A percentile compares a stretch with the other conserved stretches of the same genome.
These are phyloP conservation scores for Lagodon rhomboides DNA, from an alignment of 2,797 vertebrate species.

Conservation along the genomic window DNA sequence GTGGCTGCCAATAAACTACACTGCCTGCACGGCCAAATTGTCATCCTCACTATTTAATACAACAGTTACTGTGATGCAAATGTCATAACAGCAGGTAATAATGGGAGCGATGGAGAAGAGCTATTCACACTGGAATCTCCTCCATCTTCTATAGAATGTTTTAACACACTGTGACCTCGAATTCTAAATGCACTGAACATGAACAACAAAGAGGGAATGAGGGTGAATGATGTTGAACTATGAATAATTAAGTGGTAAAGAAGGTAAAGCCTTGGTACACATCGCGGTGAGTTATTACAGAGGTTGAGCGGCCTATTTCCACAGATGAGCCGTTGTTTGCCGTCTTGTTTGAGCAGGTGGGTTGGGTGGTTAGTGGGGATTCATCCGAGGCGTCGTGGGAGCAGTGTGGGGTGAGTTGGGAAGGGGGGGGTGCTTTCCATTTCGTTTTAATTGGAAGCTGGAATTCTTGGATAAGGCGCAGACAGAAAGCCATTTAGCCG, in stretches of 20 bases:
- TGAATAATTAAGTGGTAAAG: constrained; percentile 69
- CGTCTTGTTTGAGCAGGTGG: constrained; percentile 74
- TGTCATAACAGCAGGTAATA: constrained; percentile 16
- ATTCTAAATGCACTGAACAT: constrained; percentile 36
- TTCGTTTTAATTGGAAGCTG: constrained; percentile 80
- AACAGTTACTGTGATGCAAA: constrained; percentile 28
- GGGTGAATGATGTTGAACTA: constrained; percentile 60
- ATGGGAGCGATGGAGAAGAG: neutral
- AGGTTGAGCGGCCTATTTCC: constrained; percentile 39
- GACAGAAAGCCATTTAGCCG: constrained; percentile 74
- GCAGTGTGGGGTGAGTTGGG: constrained; percentile 17
- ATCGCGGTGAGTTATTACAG: constrained; percentile 58
- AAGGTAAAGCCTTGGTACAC: constrained; percentile 63
- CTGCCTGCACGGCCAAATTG: constrained; percentile 27
- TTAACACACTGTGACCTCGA: constrained; percentile 49
- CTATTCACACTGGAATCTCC: constrained; percentile 9
- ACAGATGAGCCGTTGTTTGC: constrained; percentile 67
- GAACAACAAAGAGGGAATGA: constrained; percentile 29
- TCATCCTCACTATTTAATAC: constrained; percentile 25
- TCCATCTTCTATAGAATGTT: constrained; percentile 20
- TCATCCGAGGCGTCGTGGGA: constrained; percentile 59
- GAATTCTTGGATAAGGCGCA: constrained; percentile 70
- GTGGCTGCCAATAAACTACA: constrained; percentile 38
- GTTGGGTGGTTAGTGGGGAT: constrained; percentile 30
- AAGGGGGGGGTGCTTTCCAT: constrained; percentile 62